Evolutionary conservation across 2,797 vertebrate genomes (phyloP).

Genomic region (Mormyrops boulengeri): DNA sequence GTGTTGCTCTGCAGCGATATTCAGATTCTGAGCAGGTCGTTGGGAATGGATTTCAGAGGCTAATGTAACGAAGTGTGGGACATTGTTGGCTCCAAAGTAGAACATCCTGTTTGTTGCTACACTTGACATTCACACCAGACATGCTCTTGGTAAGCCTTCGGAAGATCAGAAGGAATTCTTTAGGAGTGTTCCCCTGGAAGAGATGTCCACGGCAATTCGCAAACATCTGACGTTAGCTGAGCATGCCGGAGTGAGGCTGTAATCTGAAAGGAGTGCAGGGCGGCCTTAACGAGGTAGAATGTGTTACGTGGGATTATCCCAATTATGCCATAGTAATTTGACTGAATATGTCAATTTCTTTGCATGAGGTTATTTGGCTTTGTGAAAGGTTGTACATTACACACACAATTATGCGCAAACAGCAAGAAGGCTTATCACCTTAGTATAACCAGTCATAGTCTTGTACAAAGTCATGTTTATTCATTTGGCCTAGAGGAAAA

Average conservation of each 20-base stretch:
- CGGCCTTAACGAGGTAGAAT: not conserved
- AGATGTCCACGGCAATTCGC: not conserved
- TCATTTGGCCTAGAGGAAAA: conserved; percentile 17
- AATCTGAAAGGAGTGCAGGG: not conserved
- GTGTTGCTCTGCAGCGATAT: not conserved
- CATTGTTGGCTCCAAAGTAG: conserved; percentile 1
- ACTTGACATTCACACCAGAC: conserved; percentile 11
- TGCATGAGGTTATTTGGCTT: not conserved
- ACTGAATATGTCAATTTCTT: not conserved
- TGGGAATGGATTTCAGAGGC: not conserved
- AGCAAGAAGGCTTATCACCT: conserved; percentile 7
- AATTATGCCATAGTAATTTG: not conserved
- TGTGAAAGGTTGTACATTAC: not conserved
- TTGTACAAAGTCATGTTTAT: conserved; percentile 20
- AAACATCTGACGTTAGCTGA: not conserved
- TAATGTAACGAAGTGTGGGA: not conserved
- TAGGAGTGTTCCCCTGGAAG: not conserved
- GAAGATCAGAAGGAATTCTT: conserved; percentile 10
- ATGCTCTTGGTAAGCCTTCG: not conserved
- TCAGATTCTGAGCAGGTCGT: not conserved
- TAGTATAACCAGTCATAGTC: conserved; percentile 15
- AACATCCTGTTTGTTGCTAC: conserved; percentile 8
- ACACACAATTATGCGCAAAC: not conserved
- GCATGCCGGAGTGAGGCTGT: not conserved
- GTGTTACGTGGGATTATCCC: not conserved